A percentile compares a stretch with the other conserved stretches of the same genome.
Conservation (phyloP, 2,797 vertebrate species). For the Sciurus carolinensis region DNA sequence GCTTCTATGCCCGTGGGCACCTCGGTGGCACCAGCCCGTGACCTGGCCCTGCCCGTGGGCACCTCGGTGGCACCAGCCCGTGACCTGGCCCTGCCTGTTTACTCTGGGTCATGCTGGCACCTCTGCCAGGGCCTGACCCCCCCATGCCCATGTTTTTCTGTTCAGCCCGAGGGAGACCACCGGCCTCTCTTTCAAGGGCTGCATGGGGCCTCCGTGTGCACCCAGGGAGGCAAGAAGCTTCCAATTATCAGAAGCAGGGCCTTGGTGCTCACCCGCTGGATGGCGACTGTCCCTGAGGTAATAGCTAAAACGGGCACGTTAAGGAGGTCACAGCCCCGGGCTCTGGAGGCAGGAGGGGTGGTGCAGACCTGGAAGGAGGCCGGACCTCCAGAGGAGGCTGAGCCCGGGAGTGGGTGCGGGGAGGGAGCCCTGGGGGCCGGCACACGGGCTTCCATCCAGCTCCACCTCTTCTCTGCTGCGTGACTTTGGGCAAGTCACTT, state of each 20-base stretch:
- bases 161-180: background rate
- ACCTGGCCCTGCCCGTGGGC: background rate
- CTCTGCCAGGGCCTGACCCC: background rate
- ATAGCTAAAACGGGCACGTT: background rate
- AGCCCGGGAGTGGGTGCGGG: background rate
- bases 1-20: background rate
- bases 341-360: background rate
- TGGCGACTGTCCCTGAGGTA: background rate
- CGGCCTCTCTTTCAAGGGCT: too few species aligned
- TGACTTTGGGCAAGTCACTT: background rate
- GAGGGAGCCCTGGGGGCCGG: background rate
- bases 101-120: background rate
- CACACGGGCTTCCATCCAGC: too few species aligned
- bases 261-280: background rate
- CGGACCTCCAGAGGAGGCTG: too few species aligned
- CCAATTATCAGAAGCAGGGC: background rate
- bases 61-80: background rate
- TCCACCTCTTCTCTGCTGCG: background rate
- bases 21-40: background rate
- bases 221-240: background rate
- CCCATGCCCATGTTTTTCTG: accelerated
- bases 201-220: accelerated
- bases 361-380: background rate
- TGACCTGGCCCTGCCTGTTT: background rate
- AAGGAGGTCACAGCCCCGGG: background rate